Evolutionary conservation across 1,140 invertebrate genomes (phyloP).

Genomic region (Diprion similis): DNA sequence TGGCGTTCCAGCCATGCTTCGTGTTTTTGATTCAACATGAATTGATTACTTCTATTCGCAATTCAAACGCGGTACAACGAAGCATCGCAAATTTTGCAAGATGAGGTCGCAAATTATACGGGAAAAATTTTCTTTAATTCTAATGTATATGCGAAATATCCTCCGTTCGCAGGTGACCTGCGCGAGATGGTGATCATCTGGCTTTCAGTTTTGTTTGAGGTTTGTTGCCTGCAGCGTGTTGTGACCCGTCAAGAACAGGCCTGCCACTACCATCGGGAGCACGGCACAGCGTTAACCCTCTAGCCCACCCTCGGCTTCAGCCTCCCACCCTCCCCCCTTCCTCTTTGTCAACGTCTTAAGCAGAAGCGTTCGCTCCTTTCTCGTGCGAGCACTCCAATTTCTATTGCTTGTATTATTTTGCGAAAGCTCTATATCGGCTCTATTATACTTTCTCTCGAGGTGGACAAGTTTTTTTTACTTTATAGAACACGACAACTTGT

Average conservation of each 20-base stretch:
- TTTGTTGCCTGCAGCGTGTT: conserved; percentile 1
- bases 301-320: background rate
- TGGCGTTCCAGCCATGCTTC: too few species aligned
- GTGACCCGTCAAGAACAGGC: conserved; percentile 3
- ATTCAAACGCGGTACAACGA: too few species aligned
- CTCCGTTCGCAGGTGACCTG: too few species aligned
- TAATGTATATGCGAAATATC: too few species aligned
- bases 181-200: background rate
- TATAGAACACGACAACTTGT: too few species aligned
- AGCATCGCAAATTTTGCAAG: too few species aligned
- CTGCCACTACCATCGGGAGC: background rate
- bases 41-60: too few species aligned
- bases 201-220: conserved; percentile 5
- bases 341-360: conserved; percentile 7
- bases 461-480: too few species aligned
- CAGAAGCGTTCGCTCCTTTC: conserved; percentile 1
- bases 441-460: background rate
- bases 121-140: too few species aligned
- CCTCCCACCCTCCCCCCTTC: background rate
- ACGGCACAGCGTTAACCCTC: background rate
- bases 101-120: too few species aligned
- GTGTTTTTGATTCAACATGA: too few species aligned
- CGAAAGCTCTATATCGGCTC: background rate
- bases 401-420: conserved; percentile 1
- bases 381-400: background rate